Conservation (phyloP, 2,888 invertebrate genomes). For the Thymelicus sylvestris region DNA sequence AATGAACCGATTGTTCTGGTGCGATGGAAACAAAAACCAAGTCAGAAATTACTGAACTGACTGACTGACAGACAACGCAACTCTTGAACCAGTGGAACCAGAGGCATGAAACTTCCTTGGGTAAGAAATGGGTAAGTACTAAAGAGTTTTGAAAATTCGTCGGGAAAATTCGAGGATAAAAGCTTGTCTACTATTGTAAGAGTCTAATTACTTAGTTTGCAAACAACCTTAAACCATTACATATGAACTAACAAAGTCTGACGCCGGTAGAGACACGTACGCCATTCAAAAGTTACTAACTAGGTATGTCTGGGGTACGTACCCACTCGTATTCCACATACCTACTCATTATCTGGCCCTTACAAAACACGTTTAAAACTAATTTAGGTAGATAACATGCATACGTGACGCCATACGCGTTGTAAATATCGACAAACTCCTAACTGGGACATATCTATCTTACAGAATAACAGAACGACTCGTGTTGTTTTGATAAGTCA, state of each 20-base stretch:
- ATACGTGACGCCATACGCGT: background rate
- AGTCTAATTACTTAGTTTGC: too few relatives aligned
- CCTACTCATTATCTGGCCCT: background rate
- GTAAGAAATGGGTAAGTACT: too few relatives aligned
- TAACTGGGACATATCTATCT: background rate
- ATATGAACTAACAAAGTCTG: background rate
- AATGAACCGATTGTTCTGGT: too few relatives aligned
- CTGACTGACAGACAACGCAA: too few relatives aligned
- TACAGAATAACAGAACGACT: background rate
- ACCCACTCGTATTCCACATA: background rate
- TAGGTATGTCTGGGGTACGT: background rate
- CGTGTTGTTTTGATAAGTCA: background rate
- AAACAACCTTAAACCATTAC: too few relatives aligned
- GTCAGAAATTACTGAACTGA: too few relatives aligned
- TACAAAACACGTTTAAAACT: conserved; percentile 2
- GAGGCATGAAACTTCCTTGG: too few relatives aligned
- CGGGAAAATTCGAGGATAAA: too few relatives aligned
- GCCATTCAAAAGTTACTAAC: background rate
- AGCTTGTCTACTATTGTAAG: too few relatives aligned
- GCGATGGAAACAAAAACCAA: too few relatives aligned
- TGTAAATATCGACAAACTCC: background rate
- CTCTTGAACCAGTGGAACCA: too few relatives aligned
- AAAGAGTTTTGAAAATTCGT: too few relatives aligned
- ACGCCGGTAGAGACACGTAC: background rate
- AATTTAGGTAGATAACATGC: background rate